Conservation (phyloP, 2,113 vertebrate genomes). For the Macquaria ambigua region DNA sequence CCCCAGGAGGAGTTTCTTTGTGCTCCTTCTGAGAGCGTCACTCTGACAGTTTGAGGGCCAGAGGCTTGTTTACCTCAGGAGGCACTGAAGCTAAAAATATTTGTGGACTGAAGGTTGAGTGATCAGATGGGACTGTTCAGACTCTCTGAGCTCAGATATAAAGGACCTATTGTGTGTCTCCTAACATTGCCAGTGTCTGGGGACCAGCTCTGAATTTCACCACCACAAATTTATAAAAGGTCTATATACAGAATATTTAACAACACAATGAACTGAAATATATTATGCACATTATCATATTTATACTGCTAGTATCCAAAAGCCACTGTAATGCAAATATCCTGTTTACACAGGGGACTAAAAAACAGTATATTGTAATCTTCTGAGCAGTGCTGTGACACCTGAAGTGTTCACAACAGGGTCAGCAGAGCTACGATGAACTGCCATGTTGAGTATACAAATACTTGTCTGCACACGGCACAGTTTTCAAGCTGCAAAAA, state of each 20-base stretch:
- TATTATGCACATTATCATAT: neutral
- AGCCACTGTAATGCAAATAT: neutral
- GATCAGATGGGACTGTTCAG: neutral
- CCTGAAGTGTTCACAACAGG: too few relatives aligned
- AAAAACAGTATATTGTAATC: neutral
- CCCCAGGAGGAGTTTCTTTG: neutral
- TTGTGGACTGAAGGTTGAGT: conserved; percentile 14
- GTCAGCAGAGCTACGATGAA: too few relatives aligned
- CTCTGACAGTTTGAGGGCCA: conserved; percentile 7
- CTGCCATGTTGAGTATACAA: too few relatives aligned
- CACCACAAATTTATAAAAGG: neutral
- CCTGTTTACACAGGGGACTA: neutral
- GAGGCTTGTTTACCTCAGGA: conserved; percentile 1
- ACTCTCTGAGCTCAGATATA: neutral
- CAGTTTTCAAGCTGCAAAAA: too few relatives aligned
- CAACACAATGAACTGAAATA: neutral
- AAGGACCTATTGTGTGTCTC: neutral
- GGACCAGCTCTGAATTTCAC: neutral
- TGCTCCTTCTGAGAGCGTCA: neutral
- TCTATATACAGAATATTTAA: neutral
- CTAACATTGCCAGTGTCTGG: neutral
- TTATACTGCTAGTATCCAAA: too few relatives aligned
- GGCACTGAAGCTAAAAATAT: conserved; percentile 43
- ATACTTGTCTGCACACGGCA: too few relatives aligned
- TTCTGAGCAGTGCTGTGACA: neutral